A percentile compares a stretch with the other conserved stretches of the same genome.
Conservation (phyloP, 1,140 invertebrate species). For the Bombus consobrinus region DNA sequence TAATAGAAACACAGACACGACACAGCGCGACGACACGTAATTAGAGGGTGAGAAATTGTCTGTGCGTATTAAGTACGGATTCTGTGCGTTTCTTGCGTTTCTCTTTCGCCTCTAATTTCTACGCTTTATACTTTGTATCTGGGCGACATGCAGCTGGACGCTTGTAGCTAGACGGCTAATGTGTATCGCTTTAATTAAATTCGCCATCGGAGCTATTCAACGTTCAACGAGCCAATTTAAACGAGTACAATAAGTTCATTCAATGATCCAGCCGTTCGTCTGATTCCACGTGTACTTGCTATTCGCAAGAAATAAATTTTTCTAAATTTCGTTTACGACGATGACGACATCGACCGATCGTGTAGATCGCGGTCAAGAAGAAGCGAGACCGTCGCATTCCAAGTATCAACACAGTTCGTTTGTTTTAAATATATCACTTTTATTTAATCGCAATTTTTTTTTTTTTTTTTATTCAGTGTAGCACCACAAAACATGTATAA, state of each 20-base stretch:
- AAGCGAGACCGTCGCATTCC: not conserved
- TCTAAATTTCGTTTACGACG: not conserved
- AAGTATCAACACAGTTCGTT: conserved; percentile 16
- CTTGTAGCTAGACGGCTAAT: conserved; percentile 21
- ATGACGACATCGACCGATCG: not conserved
- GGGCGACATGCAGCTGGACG: not conserved
- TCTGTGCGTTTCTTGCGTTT: not conserved
- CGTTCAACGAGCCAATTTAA: conserved; percentile 53
- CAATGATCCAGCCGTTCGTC: conserved; percentile 14
- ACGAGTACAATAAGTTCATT: conserved; percentile 40
- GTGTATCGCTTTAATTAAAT: conserved; percentile 53
- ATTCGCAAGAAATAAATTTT: not conserved
- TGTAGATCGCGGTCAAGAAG: not conserved
- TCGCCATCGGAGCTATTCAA: conserved; percentile 46
- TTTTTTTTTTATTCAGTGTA: conserved; percentile 26
- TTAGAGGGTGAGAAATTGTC: conserved; percentile 11
- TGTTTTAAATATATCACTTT: conserved; percentile 39
- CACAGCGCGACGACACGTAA: not conserved
- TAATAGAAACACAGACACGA: no score
- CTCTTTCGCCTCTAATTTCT: not conserved
- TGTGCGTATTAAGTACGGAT: not conserved
- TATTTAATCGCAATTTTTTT: conserved; percentile 3
- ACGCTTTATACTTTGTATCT: not conserved
- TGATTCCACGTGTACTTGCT: not conserved
- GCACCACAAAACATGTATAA: conserved; percentile 46